Base-by-base conservation (phyloP, 1,140 invertebrate species). In the Caligus rogercresseyi region DNA sequence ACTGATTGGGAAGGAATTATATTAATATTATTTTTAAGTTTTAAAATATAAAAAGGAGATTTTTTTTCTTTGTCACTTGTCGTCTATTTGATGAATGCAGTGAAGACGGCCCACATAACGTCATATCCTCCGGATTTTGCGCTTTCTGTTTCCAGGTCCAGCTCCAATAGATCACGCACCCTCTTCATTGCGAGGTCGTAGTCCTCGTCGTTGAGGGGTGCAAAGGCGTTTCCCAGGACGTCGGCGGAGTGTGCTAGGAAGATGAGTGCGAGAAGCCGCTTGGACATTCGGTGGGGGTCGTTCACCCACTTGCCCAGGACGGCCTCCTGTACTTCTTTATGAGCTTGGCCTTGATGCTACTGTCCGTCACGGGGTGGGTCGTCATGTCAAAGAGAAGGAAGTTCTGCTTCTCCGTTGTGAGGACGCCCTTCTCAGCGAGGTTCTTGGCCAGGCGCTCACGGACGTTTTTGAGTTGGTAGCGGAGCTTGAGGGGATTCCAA, bases 341-440 rank as follows among this genome's bases (percentile, higher is more conserved):
- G 66, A 99, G 80, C 68, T 93, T 85, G 68, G 85, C 86, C 79
- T 99, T 99, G n/a, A 90, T 84, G 66, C 85, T 80, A 76, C 88
- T 88, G 74, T 99, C 93, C 59, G 88, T 92, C 51, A 99, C 78
- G 31, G 96, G 96, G 81, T 99, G 96, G 67, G 95, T 99, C 21
- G 96, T 99, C 94, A 99, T 99, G 78, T 99, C 96, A 77, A 99
- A 99, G 18, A 99, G 77, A 67, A 99, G 78, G 76, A 99, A 99
- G 77, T 99, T 98, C 76, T 99, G 95, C 78, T 98, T 98, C 76
- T 99, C 96, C 59, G 96, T 99, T 54, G 94, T 97, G 65, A 98
- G 80, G n/a, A 99, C 92, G 67, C 96, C 95, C 76, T 99, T 99
- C 74, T 99, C 96, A 18, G 98, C 95, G 68, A 99, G 79, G 78